A percentile compares a stretch with the other conserved stretches of the same genome.
These are phyloP conservation scores for Paguma larvata DNA, from an alignment of 2,797 vertebrate species.

Conservation along the genomic window DNA sequence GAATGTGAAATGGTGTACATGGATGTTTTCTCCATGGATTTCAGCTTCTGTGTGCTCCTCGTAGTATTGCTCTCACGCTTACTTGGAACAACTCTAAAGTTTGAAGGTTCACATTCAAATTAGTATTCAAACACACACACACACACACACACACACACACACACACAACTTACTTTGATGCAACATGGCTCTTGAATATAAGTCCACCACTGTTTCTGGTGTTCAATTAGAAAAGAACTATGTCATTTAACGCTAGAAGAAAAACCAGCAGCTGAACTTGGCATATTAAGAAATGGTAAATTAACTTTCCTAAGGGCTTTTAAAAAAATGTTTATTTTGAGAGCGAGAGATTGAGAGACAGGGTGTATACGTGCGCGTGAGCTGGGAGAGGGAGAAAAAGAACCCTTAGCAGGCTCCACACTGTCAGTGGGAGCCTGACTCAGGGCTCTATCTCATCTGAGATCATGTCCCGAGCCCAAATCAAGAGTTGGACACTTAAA, in stretches of 20 bases:
- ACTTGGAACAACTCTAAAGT: not conserved
- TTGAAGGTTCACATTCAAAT: not conserved
- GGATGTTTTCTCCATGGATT: not conserved
- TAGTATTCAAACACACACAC: not conserved
- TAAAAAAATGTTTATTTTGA: too few relatives aligned
- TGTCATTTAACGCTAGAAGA: not conserved
- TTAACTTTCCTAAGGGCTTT: not conserved
- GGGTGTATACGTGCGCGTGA: too few relatives aligned
- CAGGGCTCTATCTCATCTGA: too few relatives aligned
- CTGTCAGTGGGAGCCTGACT: too few relatives aligned
- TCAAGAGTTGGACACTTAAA: too few relatives aligned
- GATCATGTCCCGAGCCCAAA: too few relatives aligned
- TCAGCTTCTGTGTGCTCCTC: not conserved
- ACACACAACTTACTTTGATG: not conserved
- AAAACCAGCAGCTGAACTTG: not conserved
- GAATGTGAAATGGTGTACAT: not conserved
- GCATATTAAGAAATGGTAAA: not conserved
- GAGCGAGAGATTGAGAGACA: too few relatives aligned
- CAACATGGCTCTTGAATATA: not conserved
- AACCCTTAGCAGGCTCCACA: too few relatives aligned
- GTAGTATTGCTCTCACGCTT: not conserved
- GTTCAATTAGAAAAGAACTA: not conserved
- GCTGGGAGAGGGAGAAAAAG: too few relatives aligned
- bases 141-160: not conserved
- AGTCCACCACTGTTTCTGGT: not conserved